phyloP scores from a whole-genome alignment of 2,113 vertebrate species.

The Lasiurus cinereus region DNA sequence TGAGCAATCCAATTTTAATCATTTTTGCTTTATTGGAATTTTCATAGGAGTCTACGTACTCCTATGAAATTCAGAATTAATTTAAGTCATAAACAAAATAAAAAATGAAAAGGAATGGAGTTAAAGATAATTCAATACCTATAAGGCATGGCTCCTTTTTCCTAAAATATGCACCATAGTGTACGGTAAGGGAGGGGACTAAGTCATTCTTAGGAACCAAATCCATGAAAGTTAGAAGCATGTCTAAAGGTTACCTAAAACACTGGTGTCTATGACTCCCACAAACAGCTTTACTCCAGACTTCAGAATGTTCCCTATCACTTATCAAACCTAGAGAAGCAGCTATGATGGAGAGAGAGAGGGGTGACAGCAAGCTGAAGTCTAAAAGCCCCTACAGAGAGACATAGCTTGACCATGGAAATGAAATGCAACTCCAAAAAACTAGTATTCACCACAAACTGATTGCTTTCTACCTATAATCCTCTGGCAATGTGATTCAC shows the following conservation, averaged over 20 bases:
- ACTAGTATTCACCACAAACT: not conserved
- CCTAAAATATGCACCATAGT: not conserved
- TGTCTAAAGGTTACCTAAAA: slow-evolving; percentile 27
- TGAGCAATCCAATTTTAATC: slow-evolving; percentile 81
- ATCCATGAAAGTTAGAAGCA: not conserved
- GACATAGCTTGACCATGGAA: not conserved
- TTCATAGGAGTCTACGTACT: slow-evolving; percentile 76
- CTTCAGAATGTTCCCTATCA: slow-evolving; percentile 39
- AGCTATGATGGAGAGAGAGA: not conserved
- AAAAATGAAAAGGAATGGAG: slow-evolving; percentile 40
- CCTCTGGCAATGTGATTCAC: not conserved
- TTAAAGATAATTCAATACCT: slow-evolving; percentile 52
- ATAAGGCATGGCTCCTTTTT: not conserved
- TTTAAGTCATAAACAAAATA: slow-evolving; percentile 81
- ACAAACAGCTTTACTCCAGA: slow-evolving; percentile 34
- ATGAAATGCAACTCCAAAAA: slow-evolving; percentile 13
- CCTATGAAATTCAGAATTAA: slow-evolving; percentile 75
- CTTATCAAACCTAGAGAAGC: not conserved
- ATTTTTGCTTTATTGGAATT: slow-evolving; percentile 84
- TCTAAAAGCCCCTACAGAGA: slow-evolving; percentile 50
- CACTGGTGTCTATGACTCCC: not conserved
- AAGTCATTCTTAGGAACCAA: not conserved
- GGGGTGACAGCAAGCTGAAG: slow-evolving; percentile 40
- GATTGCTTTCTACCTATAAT: not conserved
- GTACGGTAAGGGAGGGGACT: not conserved